Evolutionary conservation across 2,888 invertebrate species (phyloP).

Genomic region (Osmoderma eremita): DNA sequence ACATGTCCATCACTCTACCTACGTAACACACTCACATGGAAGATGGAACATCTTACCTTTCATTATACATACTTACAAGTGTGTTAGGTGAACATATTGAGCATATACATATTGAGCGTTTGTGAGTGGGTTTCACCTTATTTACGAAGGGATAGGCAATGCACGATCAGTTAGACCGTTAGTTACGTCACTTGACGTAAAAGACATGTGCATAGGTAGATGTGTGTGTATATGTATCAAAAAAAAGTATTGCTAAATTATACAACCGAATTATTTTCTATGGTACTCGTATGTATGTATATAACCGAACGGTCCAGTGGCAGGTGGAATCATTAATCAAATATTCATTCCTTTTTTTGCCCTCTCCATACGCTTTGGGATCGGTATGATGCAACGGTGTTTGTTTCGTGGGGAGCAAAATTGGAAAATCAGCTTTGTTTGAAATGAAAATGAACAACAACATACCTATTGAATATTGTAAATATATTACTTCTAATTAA

Average conservation of each 20-base stretch:
- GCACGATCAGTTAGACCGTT: conserved; percentile 27
- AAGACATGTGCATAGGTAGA: background rate
- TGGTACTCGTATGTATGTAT: background rate
- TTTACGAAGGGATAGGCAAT: background rate
- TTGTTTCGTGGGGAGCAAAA: too few species aligned
- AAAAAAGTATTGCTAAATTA: conserved; percentile 34
- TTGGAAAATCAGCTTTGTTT: too few species aligned
- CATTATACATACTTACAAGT: too few species aligned
- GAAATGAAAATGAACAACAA: too few species aligned
- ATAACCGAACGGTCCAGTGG: conserved; percentile 24
- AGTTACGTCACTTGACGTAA: conserved; percentile 30
- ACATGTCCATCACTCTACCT: too few species aligned
- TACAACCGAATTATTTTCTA: conserved; percentile 19
- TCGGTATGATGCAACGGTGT: conserved; percentile 17
- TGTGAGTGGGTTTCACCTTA: too few species aligned
- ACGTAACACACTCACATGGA: too few species aligned
- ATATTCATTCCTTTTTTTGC: conserved; percentile 26
- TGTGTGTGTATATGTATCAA: conserved; percentile 3
- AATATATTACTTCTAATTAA: too few species aligned
- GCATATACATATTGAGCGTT: too few species aligned
- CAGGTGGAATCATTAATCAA: conserved; percentile 36
- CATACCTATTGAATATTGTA: too few species aligned
- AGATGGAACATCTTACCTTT: too few species aligned
- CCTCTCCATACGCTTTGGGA: background rate
- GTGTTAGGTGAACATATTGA: too few species aligned